phyloP scores from a whole-genome alignment of 2,113 vertebrate species.

The Oenanthe oenanthe region DNA sequence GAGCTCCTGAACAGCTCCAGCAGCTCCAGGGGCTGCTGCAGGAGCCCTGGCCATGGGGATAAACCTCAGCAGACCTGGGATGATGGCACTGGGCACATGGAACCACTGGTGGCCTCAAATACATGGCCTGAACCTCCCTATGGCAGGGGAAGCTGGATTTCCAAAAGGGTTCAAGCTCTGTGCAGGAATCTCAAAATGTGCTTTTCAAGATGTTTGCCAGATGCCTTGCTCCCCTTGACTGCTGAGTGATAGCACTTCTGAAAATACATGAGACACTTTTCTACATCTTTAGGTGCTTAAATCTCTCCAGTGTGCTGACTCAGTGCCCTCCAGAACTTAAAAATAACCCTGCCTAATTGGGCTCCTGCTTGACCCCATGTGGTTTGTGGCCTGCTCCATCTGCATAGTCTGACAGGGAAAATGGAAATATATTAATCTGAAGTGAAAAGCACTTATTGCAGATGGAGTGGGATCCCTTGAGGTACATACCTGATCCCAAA shows the following conservation, averaged over 20 bases:
- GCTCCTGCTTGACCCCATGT: not conserved
- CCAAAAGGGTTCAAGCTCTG: not conserved
- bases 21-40: accelerated
- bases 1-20: accelerated
- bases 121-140: not conserved
- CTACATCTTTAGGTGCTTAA: constrained; percentile 37
- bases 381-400: constrained; percentile 8
- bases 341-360: constrained; percentile 48
- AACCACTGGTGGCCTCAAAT: not conserved
- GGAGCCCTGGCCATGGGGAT: not conserved
- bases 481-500: constrained; percentile 9
- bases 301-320: not conserved
- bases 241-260: not conserved
- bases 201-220: constrained; percentile 12
- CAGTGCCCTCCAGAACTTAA: constrained; percentile 7
- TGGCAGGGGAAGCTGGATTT: not conserved
- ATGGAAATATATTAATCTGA: constrained; percentile 44
- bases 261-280: constrained; percentile 17
- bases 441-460: constrained; percentile 26
- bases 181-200: not conserved
- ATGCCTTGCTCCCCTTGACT: not conserved
- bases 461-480: not conserved
- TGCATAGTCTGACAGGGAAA: constrained; percentile 16
- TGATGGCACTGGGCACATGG: accelerated
- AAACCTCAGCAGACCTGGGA: not conserved